Conservation (phyloP, 2,888 invertebrate species). For the Brenthis ino region DNA sequence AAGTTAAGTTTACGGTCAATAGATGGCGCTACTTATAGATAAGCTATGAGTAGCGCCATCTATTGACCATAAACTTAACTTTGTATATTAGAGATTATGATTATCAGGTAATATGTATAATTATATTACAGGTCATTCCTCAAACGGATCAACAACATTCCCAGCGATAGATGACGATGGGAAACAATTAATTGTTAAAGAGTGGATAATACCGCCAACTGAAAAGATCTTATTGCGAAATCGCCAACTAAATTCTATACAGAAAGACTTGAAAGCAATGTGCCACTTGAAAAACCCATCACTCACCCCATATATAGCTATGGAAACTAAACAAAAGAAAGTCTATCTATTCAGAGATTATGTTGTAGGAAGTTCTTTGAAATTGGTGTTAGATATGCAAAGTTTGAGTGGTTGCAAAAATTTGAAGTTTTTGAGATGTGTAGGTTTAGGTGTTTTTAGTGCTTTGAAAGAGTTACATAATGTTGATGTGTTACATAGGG, state of each 20-base stretch:
- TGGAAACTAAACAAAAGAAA: constrained; percentile 73
- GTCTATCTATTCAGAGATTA: constrained; percentile 86
- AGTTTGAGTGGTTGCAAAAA: constrained; percentile 61
- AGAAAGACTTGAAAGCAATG: constrained; percentile 89
- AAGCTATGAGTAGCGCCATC: too few species aligned
- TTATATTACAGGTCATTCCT: constrained; percentile 84
- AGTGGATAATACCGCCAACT: constrained; percentile 85
- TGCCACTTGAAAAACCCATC: constrained; percentile 87
- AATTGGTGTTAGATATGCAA: constrained; percentile 51
- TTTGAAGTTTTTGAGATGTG: constrained; percentile 80
- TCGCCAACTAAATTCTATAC: constrained; percentile 85
- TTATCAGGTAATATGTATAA: too few species aligned
- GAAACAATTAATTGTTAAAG: constrained; percentile 86
- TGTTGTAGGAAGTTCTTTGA: constrained; percentile 76
- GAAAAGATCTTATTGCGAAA: constrained; percentile 70
- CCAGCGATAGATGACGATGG: constrained; percentile 90
- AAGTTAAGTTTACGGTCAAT: too few species aligned
- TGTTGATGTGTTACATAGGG: constrained; percentile 91
- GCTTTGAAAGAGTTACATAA: constrained; percentile 91
- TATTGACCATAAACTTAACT: too few species aligned
- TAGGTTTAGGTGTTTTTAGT: constrained; percentile 87
- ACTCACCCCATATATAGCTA: constrained; percentile 88
- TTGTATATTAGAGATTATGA: too few species aligned
- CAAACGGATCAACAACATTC: constrained; percentile 88
- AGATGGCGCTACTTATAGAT: too few species aligned